Percentiles rank a stretch among this genome's conserved stretches.
Conservation (phyloP, 2,888 invertebrate genomes). For the Cylindroiulus punctatus region DNA sequence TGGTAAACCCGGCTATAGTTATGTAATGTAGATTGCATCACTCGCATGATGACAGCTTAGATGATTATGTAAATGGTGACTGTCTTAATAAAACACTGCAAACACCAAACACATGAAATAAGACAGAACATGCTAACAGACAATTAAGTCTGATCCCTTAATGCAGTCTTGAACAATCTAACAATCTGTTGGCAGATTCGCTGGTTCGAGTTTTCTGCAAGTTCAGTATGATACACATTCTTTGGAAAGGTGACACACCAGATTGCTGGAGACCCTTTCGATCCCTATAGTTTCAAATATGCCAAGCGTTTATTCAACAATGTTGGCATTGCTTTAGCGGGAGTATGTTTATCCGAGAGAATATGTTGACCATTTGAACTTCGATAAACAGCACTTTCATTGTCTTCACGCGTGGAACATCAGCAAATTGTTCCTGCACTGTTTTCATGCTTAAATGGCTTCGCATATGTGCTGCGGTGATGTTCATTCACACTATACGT, state of each 20-base stretch:
- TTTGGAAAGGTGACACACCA: neutral
- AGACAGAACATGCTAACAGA: too few species aligned
- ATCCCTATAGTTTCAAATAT: neutral
- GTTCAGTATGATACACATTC: too few species aligned
- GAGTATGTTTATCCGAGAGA: neutral
- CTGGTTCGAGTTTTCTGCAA: too few species aligned
- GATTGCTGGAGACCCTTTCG: neutral
- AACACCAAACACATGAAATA: too few species aligned
- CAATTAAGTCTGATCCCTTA: too few species aligned
- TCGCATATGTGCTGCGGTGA: neutral
- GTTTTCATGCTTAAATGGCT: conserved; percentile 29
- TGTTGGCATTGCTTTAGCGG: neutral
- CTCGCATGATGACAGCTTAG: too few species aligned
- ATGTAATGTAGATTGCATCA: too few species aligned
- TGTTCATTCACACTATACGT: conserved; percentile 43
- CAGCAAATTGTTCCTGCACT: neutral
- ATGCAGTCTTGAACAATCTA: too few species aligned
- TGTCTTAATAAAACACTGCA: too few species aligned
- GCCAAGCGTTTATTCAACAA: neutral
- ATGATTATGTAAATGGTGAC: too few species aligned
- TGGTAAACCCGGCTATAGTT: too few species aligned
- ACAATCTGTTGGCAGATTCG: too few species aligned
- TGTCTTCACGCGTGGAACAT: conserved; percentile 35
- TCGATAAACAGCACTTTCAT: neutral
- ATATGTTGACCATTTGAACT: conserved; percentile 32